phyloP scores from a whole-genome alignment of 1,140 invertebrate species.

The Drosophila pandora region DNA sequence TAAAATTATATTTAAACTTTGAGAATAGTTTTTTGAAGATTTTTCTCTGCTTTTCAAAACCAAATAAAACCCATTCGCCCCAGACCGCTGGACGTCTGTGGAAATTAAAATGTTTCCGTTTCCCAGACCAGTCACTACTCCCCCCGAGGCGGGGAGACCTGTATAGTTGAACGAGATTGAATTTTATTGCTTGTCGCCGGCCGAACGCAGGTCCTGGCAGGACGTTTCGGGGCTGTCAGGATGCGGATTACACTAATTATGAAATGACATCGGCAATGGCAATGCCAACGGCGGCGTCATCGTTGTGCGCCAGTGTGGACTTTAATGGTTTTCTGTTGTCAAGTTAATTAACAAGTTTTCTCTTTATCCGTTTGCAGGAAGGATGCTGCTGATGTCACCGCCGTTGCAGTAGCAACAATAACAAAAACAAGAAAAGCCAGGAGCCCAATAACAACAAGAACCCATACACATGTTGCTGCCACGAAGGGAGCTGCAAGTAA shows the following conservation, averaged over 20 bases:
- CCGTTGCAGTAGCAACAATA: slow-evolving; percentile 46
- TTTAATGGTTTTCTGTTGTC: slow-evolving; percentile 69
- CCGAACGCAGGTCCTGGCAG: slow-evolving; percentile 26
- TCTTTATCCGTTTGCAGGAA: slow-evolving; percentile 42
- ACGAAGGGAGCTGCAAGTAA: slow-evolving; percentile 35
- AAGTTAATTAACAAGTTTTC: slow-evolving; percentile 63
- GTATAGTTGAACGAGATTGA: slow-evolving; percentile 59
- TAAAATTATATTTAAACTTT: too few species aligned
- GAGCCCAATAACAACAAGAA: slow-evolving; percentile 4
- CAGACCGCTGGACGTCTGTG: slow-evolving; percentile 59
- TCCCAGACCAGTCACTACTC: slow-evolving; percentile 24
- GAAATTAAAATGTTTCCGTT: slow-evolving; percentile 80
- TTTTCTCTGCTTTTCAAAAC: neutral
- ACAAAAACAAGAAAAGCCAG: slow-evolving; percentile 8
- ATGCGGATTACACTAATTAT: slow-evolving; percentile 77
- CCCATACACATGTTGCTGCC: slow-evolving; percentile 78
- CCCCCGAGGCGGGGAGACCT: slow-evolving; percentile 6
- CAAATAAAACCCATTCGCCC: neutral
- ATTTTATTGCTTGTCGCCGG: slow-evolving; percentile 61
- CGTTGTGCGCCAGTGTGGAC: slow-evolving; percentile 22
- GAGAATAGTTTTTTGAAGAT: neutral
- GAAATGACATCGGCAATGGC: slow-evolving; percentile 56
- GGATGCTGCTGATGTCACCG: slow-evolving; percentile 56
- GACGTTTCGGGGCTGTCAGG: slow-evolving; percentile 63
- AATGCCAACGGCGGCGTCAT: too few species aligned